Base-by-base conservation (phyloP, 1,140 invertebrate genomes). In the Bemisia tabaci region DNA sequence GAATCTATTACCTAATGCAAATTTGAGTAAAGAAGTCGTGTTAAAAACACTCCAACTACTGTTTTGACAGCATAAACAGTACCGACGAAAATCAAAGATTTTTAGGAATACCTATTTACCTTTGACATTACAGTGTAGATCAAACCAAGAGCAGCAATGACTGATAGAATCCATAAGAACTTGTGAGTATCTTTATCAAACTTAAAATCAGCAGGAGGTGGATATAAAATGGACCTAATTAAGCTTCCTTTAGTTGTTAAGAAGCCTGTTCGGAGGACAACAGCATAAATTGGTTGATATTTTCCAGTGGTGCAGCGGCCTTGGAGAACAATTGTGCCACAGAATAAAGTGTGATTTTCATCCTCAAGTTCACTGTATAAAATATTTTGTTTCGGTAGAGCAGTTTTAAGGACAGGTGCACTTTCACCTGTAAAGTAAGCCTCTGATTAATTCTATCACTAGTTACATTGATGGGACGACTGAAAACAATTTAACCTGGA, bases 111-210 rank as follows among this genome's bases (percentile, higher is more conserved):
- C 17, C 17, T 48, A 48, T 66, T 73, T 78, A 94, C 90, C 86
- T 94, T 94, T 5, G 87, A 81, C 2, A 88, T 79, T 24, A 95
- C 78, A 0, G 92, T 94, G 72, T 97, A 97, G 26, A 90, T 79
- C 66, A 95, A 87, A 0, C 93, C 94, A 58, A 86, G 64, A 0
- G 81, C 74, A 17, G 93, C 89, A 60, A 97, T 88, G 22, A 83
- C 64, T 1, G 87, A 85, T 25, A 97, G 77, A 68, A 94, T 87
- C 22, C 86, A 85, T 65, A 97, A 88, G 76, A 95, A 96, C 75
- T 90, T 93, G 76, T 94, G 94, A 0, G 92, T 89, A 77, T 97
- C 94, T 67, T 88, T 84, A 72, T 96, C 92, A 74, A 97, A 97
- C 77, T 94, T 91, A 79, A 95, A 97, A 77, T 96, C 93, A 0